Evolutionary conservation across 2,797 vertebrate genomes (phyloP), one percentile per base, ranked within the genome.

Genomic region (Myoxocephalus aenaeus): DNA sequence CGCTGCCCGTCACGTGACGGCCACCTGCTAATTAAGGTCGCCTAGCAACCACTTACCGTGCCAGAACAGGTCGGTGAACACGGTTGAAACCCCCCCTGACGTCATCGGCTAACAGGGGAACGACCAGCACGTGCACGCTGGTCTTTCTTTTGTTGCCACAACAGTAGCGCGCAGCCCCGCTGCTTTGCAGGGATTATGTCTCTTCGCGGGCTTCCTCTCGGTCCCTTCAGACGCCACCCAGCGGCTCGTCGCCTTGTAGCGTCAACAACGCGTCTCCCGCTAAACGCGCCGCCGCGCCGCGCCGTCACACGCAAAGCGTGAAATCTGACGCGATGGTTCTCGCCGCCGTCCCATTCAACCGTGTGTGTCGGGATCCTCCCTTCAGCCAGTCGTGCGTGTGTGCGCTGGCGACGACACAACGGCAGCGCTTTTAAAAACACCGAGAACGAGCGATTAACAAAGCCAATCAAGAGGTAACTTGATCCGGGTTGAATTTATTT

Each of bases 261-360:
- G 84, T 84, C 85, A 87, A 85, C 81, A 86, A 77, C 88, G 72
- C 75, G 65, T 83, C 84, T 86, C 73, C 84, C 38, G 77, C 83
- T 70, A 25, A 75, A 76, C 87, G 85, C 38, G 38, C 38, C 13
- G 79, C 44, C 17, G 18, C 50, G 51, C 12, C n/a, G 22, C 51
- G 22, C 83, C 84, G 84, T 78, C 92, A 90, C 90, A 92, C 92
- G 94, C 91, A 92, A 32, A 32, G 92, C 94, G 93, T 93, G 88
- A 87, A 73, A 88, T 85, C 87, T 92, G 92, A 93, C 93, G 94
- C 88, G 86, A 85, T 77, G 81, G 11, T 86, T 86, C 81, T 51
- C 36, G 77, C 81, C 81, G 64, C 86, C 80, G 82, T 92, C 89
- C 91, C 86, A 86, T 87, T 91, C 87, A 89, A n/a, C 75, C 75